Percentiles rank a stretch among this genome's conserved stretches.
Conservation (phyloP, 2,113 vertebrate species). For the Gopherus evgoodei region DNA sequence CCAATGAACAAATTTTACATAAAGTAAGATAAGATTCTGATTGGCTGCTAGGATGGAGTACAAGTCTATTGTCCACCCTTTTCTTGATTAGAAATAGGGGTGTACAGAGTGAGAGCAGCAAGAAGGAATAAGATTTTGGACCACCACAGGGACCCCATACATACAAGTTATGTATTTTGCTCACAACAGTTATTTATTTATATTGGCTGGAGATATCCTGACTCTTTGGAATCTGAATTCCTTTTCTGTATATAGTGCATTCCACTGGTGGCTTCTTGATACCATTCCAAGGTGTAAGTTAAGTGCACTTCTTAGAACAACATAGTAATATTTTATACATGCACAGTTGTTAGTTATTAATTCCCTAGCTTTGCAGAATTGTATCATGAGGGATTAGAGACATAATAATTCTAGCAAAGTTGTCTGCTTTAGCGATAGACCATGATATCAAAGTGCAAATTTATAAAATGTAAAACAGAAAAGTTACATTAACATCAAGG, state of each 20-base stretch:
- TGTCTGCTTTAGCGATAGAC: background rate
- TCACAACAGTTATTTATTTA: background rate
- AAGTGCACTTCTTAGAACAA: background rate
- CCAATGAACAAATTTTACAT: background rate
- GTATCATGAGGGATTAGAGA: too few species aligned
- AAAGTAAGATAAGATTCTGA: background rate
- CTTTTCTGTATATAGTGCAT: background rate
- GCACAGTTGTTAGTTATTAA: background rate
- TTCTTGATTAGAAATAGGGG: background rate
- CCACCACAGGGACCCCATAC: background rate
- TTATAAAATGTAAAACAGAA: background rate
- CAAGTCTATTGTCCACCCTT: background rate
- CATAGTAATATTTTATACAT: background rate
- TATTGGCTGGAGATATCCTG: background rate
- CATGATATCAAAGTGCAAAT: background rate
- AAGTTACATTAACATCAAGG: rapidly evolving
- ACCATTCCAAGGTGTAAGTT: background rate
- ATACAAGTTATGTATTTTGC: background rate
- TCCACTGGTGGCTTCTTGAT: too few species aligned
- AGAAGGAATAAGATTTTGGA: background rate
- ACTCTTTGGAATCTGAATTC: background rate
- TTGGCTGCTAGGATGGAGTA: background rate
- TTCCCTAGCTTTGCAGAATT: background rate
- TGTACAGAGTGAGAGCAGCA: background rate
- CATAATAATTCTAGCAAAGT: background rate